These are phyloP conservation scores for Manis pentadactyla DNA, from an alignment of 2,797 vertebrate genomes.

Conservation along the genomic window DNA sequence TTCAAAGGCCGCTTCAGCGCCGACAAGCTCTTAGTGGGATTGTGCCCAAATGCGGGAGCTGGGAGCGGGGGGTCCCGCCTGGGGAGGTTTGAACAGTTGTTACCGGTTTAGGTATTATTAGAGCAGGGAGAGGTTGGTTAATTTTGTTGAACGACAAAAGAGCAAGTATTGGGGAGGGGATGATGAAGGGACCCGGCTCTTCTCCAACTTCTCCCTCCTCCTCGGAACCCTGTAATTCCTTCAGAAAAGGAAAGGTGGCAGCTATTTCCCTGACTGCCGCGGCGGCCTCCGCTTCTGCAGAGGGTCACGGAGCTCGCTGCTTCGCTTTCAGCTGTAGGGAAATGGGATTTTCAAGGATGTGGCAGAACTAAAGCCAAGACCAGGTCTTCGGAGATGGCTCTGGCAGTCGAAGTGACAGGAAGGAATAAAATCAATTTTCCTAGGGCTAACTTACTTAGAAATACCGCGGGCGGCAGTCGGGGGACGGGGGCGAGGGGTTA, in stretches of 20 bases:
- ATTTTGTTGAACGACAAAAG: neutral
- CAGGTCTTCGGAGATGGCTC: neutral
- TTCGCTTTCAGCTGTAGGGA: neutral
- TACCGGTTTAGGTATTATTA: neutral
- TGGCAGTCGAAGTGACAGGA: neutral
- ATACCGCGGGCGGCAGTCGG: neutral
- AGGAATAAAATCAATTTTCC: neutral
- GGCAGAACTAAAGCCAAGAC: constrained; percentile 52
- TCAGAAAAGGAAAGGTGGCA: constrained; percentile 46
- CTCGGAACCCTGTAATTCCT: constrained; percentile 15
- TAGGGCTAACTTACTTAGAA: constrained; percentile 1
- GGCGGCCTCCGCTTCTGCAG: neutral
- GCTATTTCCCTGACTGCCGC: constrained; percentile 5
- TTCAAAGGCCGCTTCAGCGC: constrained; percentile 57
- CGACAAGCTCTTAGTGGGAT: neutral
- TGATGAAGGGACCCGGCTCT: neutral
- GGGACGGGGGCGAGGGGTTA: neutral
- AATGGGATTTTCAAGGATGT: constrained; percentile 29
- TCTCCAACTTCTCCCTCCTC: constrained; percentile 43
- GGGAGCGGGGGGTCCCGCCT: neutral
- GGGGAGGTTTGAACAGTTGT: constrained; percentile 7
- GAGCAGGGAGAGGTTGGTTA: neutral
- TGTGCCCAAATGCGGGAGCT: neutral
- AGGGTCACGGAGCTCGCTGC: constrained; percentile 45
- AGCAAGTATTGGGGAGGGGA: neutral